A percentile compares a stretch with the other conserved stretches of the same genome.
These are phyloP conservation scores for Nibea albiflora DNA, from an alignment of 2,113 vertebrate species.

Conservation along the genomic window DNA sequence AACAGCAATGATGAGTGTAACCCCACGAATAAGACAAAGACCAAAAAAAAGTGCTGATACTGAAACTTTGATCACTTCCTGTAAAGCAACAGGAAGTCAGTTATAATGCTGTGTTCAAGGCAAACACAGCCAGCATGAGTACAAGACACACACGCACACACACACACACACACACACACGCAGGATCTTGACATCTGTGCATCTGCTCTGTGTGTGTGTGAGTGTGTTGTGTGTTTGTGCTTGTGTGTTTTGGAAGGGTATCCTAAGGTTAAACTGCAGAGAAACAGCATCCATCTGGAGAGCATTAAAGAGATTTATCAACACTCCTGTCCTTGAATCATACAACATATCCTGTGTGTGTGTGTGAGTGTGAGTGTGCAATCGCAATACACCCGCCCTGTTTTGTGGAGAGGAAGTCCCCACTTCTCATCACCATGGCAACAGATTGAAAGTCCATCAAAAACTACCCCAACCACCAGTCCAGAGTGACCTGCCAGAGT, in stretches of 20 bases:
- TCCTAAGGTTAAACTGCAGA: slow-evolving; percentile 93
- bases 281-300: slow-evolving; percentile 94
- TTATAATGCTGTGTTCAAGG: neutral
- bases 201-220: slow-evolving; percentile 5
- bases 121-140: neutral
- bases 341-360: slow-evolving; percentile 80
- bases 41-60: too few species aligned
- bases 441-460: neutral
- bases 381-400: neutral
- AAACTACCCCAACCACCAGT: neutral
- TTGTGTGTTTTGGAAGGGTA: slow-evolving; percentile 88
- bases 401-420: neutral
- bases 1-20: too few species aligned
- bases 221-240: slow-evolving; percentile 13
- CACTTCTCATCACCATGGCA: slow-evolving; percentile 21
- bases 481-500: neutral
- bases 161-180: too few species aligned
- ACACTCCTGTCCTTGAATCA: slow-evolving; percentile 89
- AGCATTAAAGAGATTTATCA: slow-evolving; percentile 95
- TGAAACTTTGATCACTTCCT: neutral
- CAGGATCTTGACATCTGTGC: neutral
- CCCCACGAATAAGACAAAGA: too few species aligned
- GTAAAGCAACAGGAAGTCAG: neutral
- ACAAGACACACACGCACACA: neutral
- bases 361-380: slow-evolving; percentile 50